These are phyloP conservation scores for Clarias platycephalus DNA, from an alignment of 2,797 vertebrate species.

Conservation along the genomic window DNA sequence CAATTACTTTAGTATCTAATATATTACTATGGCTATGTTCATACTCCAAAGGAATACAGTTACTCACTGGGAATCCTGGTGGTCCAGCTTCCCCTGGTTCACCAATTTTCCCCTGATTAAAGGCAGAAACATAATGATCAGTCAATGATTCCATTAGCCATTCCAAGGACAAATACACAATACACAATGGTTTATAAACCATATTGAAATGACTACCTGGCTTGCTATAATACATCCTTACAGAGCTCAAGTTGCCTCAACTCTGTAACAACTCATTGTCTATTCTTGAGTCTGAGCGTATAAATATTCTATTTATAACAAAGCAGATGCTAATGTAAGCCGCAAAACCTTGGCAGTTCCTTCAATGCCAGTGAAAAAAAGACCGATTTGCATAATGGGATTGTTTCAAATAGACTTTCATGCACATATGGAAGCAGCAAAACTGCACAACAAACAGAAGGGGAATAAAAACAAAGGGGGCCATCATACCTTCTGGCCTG, in stretches of 20 bases:
- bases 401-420: conserved; percentile 23
- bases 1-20: conserved; percentile 13
- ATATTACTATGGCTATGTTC: background rate
- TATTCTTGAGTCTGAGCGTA: conserved; percentile 18
- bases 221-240: conserved; percentile 6
- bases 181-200: conserved; percentile 3
- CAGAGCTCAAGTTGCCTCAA: background rate
- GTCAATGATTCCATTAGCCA: background rate
- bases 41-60: conserved; percentile 46
- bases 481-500: conserved; percentile 67
- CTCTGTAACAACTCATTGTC: conserved; percentile 19
- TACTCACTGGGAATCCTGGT: conserved; percentile 75
- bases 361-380: conserved; percentile 26
- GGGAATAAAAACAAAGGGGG: conserved; percentile 33
- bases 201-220: conserved; percentile 22
- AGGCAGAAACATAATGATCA: conserved; percentile 45
- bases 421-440: conserved; percentile 13
- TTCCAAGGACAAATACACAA: conserved; percentile 17
- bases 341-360: conserved; percentile 23
- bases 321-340: conserved; percentile 40
- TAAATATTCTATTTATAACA: conserved; percentile 30
- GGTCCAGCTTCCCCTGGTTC: conserved; percentile 70
- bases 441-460: conserved; percentile 28
- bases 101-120: conserved; percentile 69
- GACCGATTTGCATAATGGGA: conserved; percentile 13